Conservation (phyloP, 2,113 vertebrate species). For the Eptesicus fuscus region DNA sequence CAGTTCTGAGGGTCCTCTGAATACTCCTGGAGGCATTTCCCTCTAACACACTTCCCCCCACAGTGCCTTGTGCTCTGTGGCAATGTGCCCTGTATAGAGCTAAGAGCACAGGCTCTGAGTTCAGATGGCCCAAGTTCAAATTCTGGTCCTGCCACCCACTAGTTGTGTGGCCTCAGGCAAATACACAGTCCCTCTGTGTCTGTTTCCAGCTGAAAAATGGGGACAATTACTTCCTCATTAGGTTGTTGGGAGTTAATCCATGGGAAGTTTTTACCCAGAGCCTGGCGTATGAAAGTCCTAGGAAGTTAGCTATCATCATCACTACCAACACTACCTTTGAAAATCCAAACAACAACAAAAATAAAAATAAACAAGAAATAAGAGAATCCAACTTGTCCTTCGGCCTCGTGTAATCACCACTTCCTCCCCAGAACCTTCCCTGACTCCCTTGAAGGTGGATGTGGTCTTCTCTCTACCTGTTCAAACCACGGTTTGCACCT, state of each 20-base stretch:
- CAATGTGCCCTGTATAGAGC: fast-evolving
- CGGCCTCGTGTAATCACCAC: neutral
- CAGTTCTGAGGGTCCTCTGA: neutral
- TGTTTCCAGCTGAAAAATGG: neutral
- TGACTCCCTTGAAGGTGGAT: neutral
- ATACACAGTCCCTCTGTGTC: neutral
- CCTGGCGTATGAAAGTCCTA: neutral
- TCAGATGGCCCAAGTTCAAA: neutral
- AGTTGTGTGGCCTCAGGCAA: neutral
- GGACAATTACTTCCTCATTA: neutral
- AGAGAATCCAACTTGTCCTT: neutral
- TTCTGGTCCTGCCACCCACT: neutral
- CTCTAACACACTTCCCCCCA: neutral
- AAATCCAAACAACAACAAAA: no score
- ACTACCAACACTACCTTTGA: neutral
- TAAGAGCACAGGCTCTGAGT: neutral
- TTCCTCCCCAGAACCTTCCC: neutral
- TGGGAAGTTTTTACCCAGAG: neutral
- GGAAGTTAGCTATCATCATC: neutral
- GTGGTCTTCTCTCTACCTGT: neutral
- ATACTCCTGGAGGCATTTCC: neutral
- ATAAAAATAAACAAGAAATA: no score
- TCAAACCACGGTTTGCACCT: neutral
- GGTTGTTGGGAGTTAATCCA: neutral
- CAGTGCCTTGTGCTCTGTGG: neutral